These are phyloP conservation scores for Caradrina clavipalpis DNA, from an alignment of 2,888 invertebrate genomes.

Conservation along the genomic window DNA sequence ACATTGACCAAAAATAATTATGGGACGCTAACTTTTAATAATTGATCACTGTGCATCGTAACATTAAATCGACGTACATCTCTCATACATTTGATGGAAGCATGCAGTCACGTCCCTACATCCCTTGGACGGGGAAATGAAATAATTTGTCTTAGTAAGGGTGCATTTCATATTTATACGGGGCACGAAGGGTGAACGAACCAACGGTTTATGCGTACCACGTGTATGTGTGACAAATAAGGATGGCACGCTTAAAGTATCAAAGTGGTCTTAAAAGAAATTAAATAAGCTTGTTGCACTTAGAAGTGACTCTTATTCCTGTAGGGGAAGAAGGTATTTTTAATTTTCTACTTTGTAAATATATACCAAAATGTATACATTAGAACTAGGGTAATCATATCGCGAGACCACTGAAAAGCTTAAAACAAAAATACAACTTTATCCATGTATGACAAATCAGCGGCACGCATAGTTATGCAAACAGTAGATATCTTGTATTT, in stretches of 20 bases:
- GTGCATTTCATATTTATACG: constrained; percentile 89
- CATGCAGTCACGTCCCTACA: constrained; percentile 84
- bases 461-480: too few species aligned
- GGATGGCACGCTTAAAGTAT: constrained; percentile 53
- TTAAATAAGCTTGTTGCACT: constrained; percentile 31
- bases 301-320: constrained; percentile 3
- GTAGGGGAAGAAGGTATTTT: background rate
- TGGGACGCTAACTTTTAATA: too few species aligned
- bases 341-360: background rate
- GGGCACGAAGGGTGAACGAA: constrained; percentile 82
- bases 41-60: too few species aligned
- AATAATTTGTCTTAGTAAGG: constrained; percentile 90
- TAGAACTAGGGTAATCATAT: background rate
- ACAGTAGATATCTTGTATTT: too few species aligned
- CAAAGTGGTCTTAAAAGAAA: constrained; percentile 44
- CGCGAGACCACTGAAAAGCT: too few species aligned
- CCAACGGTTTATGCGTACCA: constrained; percentile 70
- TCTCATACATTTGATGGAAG: constrained; percentile 80
- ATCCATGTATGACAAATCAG: too few species aligned
- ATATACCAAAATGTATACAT: background rate
- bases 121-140: constrained; percentile 89
- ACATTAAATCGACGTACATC: constrained; percentile 81
- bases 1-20: too few species aligned
- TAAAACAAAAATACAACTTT: background rate
- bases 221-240: constrained; percentile 66